Evolutionary conservation across 1,140 invertebrate genomes (phyloP), one percentile per base, ranked within the genome.

Genomic region (Hycleus phaleratus): DNA sequence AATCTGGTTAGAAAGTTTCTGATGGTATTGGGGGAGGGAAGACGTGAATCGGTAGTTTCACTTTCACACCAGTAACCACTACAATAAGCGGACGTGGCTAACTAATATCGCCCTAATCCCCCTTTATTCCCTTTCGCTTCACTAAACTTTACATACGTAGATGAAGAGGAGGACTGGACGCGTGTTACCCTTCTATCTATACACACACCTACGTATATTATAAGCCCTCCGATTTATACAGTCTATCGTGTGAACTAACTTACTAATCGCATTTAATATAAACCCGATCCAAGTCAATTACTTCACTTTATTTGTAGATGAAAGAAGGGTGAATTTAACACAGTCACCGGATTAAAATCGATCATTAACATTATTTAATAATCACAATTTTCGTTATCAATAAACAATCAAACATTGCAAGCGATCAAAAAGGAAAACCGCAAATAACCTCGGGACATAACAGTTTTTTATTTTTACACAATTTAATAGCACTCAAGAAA

Each of bases 11-110:
- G 55, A 62, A 59, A 59, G 43, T 61, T 50, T 53, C 45, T 46
- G 52, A 49, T 24, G 53, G 43, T 32, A 7, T 32, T 32, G 58
- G 53, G 52, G 55, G 52, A 44, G 32, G 3, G 7, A 32, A 32
- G 32, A 32, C 53, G 59, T 60, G 59, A 60, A 62, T 64, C 59
- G 58, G 57, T 56, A 66, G 65, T 66, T 63, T 66, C 65, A 64
- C 65, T 64, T 64, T 64, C 60, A 64, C 63, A 64, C 63, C 63
- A 64, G 65, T 66, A 66, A 66, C 65, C 65, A 66, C 63, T 56
- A 64, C 65, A 66, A 66, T 66, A 66, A 59, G 65, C 62, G 62
- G 51, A 58, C 59, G 65, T 62, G 60, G 62, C 11, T 62, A 62
- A 61, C 62, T 66, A 66, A 66, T 66, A 58, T 66, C 56, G 57